Evolutionary conservation across 1,140 invertebrate species (phyloP), one percentile per base, ranked within the genome.

Genomic region (Apolygus lucorum): DNA sequence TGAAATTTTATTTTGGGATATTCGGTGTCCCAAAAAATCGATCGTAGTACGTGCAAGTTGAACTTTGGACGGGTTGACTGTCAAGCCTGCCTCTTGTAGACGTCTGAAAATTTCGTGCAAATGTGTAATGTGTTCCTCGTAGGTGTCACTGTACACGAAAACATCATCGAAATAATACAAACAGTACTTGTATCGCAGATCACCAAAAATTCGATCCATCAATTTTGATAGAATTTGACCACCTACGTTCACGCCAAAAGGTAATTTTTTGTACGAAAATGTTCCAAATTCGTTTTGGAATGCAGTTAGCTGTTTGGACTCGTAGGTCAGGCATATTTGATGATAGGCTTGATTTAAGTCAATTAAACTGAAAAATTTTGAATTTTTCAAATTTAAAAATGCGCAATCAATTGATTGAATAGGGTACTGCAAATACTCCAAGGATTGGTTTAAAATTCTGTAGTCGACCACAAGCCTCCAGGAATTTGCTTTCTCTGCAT

Each of bases 91-190:
- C 22, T 52, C 13, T 24, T 49, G 26, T 21, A 72, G 52, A 22
- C 73, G 27, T 8, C 52, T 1, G 1, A 76, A 63, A n/a, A 75
- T 72, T 62, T 72, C 34, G 1, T 68, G 14, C 21, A 75, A 34
- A 29, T 72, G 70, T 59, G 27, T 21, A n/a, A 71, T n/a, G 64
- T 74, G 73, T 34, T 68, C 54, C 25, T 74, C 73, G 28, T 67
- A 72, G 42, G 28, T 68, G 8, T 29, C 2, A 2, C 42, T 70
- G 25, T 70, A 72, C 65, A 72, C 70, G 52, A 76, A 70, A 27
- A 75, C 72, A 68, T 78, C 80, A 72, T 78, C 78, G 42, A 79
- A 25, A 68, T 76, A 80, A 29, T 59, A 26, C 14, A 63, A 59
- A 2, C 29, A 22, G 29, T 27, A 69, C 2, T 64, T 22, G 63